Conservation (phyloP, 2,888 invertebrate genomes). For the Julus scandinavius region DNA sequence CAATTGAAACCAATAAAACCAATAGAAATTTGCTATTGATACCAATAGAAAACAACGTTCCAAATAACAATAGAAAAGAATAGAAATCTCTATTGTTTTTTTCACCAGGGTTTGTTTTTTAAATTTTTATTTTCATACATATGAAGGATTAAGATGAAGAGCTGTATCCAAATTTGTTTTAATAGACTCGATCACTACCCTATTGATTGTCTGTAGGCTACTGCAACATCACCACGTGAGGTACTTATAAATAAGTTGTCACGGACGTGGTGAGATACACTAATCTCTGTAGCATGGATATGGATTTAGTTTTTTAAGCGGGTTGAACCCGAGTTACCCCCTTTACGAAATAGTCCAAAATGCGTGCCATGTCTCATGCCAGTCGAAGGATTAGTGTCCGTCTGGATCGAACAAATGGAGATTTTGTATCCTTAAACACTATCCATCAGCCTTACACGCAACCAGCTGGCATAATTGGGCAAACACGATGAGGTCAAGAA, state of each 20-base stretch:
- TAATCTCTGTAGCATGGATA: neutral
- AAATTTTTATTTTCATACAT: no score
- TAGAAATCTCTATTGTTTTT: no score
- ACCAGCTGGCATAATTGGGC: neutral
- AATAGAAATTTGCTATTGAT: no score
- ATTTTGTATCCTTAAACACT: neutral
- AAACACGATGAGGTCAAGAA: slow-evolving; percentile 39
- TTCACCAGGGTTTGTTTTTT: no score
- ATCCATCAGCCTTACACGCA: neutral
- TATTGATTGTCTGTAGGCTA: neutral
- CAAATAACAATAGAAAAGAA: no score
- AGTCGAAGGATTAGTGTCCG: slow-evolving; percentile 3
- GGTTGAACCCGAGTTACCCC: neutral
- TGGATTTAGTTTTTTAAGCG: neutral
- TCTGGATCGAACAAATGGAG: slow-evolving; percentile 17
- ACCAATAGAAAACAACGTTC: no score
- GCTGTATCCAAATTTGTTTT: no score
- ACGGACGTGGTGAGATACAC: neutral
- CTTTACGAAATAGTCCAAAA: neutral
- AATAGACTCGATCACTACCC: neutral
- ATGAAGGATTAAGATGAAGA: no score
- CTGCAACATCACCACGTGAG: neutral
- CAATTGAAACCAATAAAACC: no score
- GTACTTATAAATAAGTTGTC: slow-evolving; percentile 7
- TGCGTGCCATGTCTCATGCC: neutral